phyloP scores from a whole-genome alignment of 2,888 invertebrate genomes.

The Drosophila koepferae region DNA sequence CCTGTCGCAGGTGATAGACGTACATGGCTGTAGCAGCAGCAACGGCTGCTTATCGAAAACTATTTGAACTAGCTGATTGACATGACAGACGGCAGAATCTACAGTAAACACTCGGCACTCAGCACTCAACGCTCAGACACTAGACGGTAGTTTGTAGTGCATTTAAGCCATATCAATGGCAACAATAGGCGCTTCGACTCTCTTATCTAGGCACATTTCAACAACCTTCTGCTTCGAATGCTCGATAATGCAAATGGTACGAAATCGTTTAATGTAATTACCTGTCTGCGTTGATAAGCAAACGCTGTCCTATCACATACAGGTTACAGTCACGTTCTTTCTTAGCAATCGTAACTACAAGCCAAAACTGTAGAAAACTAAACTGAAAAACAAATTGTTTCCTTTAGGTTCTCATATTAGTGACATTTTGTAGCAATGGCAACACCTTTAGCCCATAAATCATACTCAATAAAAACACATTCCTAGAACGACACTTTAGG shows the following conservation, averaged over 20 bases:
- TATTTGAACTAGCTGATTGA: slow-evolving; percentile 60
- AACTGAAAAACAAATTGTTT: neutral
- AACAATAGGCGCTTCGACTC: slow-evolving; percentile 17
- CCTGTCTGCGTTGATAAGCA: slow-evolving; percentile 47
- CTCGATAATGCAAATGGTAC: slow-evolving; percentile 43
- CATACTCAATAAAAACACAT: slow-evolving; percentile 37
- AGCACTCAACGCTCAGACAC: slow-evolving; percentile 7
- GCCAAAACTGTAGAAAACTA: neutral
- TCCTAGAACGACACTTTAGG: slow-evolving; percentile 58
- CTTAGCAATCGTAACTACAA: neutral
- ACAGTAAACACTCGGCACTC: slow-evolving; percentile 18
- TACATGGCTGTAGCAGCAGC: slow-evolving; percentile 45
- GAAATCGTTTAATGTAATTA: slow-evolving; percentile 33
- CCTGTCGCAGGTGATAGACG: slow-evolving; percentile 74
- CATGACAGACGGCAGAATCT: slow-evolving; percentile 42
- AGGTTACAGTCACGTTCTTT: slow-evolving; percentile 41
- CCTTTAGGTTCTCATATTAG: slow-evolving; percentile 29
- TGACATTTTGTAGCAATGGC: slow-evolving; percentile 33
- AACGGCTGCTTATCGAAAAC: slow-evolving; percentile 69
- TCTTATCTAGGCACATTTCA: slow-evolving; percentile 29
- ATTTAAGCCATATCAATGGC: slow-evolving; percentile 24
- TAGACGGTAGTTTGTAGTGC: slow-evolving; percentile 40
- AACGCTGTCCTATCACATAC: slow-evolving; percentile 8
- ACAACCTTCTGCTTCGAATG: slow-evolving; percentile 6
- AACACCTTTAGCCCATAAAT: slow-evolving; percentile 73